A percentile compares a stretch with the other conserved stretches of the same genome.
These are phyloP conservation scores for Crioceris asparagi DNA, from an alignment of 2,888 invertebrate species.

Conservation along the genomic window DNA sequence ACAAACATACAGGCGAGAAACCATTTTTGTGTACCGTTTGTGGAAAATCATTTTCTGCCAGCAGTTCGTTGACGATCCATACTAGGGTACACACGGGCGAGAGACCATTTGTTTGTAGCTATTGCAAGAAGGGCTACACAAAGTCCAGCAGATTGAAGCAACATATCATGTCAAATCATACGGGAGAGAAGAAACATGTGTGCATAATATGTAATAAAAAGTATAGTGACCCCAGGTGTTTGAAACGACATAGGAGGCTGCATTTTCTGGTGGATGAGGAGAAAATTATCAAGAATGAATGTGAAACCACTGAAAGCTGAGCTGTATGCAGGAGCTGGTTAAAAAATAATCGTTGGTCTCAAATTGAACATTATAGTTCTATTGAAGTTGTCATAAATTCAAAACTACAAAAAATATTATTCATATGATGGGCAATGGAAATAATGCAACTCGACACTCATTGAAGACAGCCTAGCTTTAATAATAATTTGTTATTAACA, in stretches of 20 bases:
- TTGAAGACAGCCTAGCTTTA: too few species aligned
- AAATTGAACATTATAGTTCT: too few species aligned
- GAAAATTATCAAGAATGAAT: too few species aligned
- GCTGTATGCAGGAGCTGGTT: too few species aligned
- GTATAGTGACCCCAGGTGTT: constrained; percentile 13
- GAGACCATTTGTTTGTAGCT: constrained; percentile 12
- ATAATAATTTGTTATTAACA: too few species aligned
- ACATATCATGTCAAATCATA: not conserved
- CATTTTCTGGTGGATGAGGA: too few species aligned
- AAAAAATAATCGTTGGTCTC: too few species aligned
- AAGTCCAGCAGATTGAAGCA: not conserved
- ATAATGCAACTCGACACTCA: too few species aligned
- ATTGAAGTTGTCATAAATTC: too few species aligned
- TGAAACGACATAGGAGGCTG: constrained; percentile 18
- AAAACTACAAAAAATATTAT: too few species aligned
- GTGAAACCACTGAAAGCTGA: too few species aligned
- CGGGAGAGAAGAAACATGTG: constrained; percentile 15
- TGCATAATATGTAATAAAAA: constrained; percentile 16
- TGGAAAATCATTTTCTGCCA: constrained; percentile 24
- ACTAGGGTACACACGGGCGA: constrained; percentile 14
- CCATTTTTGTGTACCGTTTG: constrained; percentile 19
- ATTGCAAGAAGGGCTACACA: constrained; percentile 8
- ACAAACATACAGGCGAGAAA: constrained; percentile 11
- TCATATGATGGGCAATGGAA: too few species aligned
- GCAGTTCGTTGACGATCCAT: constrained; percentile 20